Evolutionary conservation across 2,888 invertebrate species (phyloP).

Genomic region (Microctonus hyperodae): DNA sequence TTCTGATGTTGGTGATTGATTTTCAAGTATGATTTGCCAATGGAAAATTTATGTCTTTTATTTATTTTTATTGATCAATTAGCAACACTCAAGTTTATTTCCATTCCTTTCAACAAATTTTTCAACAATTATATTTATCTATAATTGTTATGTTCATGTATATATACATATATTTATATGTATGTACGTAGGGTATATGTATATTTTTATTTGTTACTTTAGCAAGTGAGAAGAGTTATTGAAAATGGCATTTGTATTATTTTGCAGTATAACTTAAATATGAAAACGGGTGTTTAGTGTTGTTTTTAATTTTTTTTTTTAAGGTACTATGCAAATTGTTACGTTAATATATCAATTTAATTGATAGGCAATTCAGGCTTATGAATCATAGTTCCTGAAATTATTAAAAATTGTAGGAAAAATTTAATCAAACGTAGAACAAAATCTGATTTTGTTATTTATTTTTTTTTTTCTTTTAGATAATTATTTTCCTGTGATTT

Average conservation of each 20-base stretch:
- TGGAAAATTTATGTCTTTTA: too few species aligned
- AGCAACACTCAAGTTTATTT: too few species aligned
- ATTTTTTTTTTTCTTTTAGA: not conserved
- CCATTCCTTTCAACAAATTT: too few species aligned
- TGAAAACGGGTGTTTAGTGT: not conserved
- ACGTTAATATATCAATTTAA: not conserved
- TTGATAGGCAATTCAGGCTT: conserved; percentile 23
- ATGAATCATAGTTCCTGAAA: conserved; percentile 25
- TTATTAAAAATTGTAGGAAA: not conserved
- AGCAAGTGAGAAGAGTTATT: not conserved
- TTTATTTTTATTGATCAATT: too few species aligned
- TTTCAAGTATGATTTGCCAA: not conserved
- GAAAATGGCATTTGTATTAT: not conserved
- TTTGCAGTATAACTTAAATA: not conserved
- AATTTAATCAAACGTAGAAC: not conserved
- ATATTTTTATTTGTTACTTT: not conserved
- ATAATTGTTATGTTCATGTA: not conserved
- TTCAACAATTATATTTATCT: too few species aligned
- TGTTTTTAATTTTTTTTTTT: not conserved
- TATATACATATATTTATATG: not conserved
- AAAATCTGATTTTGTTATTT: too few species aligned
- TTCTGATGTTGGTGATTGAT: conserved; percentile 75
- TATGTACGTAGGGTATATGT: not conserved
- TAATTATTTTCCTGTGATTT: not conserved
- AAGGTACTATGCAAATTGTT: not conserved